These are phyloP conservation scores for Papilio polyxenes DNA, from an alignment of 1,140 invertebrate species.

Conservation along the genomic window DNA sequence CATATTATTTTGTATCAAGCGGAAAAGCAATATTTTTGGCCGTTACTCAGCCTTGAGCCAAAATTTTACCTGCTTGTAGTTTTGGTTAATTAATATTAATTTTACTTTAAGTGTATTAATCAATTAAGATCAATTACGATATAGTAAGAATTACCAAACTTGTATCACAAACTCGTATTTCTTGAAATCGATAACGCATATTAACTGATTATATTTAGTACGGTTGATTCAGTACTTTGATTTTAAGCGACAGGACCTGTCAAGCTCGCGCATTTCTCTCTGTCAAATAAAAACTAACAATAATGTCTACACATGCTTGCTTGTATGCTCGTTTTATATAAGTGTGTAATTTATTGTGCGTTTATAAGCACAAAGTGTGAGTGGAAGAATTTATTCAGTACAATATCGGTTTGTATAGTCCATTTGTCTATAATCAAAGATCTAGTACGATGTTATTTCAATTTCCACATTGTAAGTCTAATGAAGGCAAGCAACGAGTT, in stretches of 20 bases:
- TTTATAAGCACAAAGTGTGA: too few relatives aligned
- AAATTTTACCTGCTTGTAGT: background rate
- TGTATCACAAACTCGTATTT: constrained; percentile 1
- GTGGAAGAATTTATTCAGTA: too few relatives aligned
- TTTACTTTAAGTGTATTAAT: background rate
- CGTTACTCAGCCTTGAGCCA: background rate
- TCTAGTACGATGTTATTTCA: constrained; percentile 47
- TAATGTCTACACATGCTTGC: background rate
- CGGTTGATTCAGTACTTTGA: constrained; percentile 42
- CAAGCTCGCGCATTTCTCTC: background rate
- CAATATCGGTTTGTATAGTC: too few relatives aligned
- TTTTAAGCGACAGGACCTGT: constrained; percentile 41
- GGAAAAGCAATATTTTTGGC: background rate
- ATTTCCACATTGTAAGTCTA: constrained; percentile 60
- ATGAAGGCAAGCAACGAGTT: constrained; percentile 62
- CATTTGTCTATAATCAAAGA: constrained; percentile 49
- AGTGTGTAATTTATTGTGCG: background rate
- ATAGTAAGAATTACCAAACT: background rate
- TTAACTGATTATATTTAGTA: constrained; percentile 24
- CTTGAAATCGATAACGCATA: constrained; percentile 27
- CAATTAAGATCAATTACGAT: constrained; percentile 19
- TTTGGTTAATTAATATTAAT: constrained; percentile 25
- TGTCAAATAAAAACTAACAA: background rate
- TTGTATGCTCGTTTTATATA: background rate
- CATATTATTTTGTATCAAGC: background rate